Evolutionary conservation across 2,113 vertebrate genomes (phyloP).

Genomic region (Mormoops blainvillei): DNA sequence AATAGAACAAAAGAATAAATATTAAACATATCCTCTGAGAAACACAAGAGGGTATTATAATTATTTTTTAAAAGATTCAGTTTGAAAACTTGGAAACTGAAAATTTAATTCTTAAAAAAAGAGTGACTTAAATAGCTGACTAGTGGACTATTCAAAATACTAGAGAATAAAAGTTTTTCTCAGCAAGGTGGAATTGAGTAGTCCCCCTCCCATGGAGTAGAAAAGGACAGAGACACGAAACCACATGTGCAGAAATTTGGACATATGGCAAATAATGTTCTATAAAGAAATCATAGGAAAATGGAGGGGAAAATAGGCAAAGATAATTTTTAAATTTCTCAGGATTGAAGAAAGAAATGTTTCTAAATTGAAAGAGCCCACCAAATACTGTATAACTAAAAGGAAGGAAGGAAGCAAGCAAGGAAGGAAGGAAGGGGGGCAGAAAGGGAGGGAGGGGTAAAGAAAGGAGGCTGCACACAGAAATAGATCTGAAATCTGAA

Average conservation of each 20-base stretch:
- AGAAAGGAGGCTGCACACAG: not conserved
- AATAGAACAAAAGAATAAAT: not conserved
- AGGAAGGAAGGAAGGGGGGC: not conserved
- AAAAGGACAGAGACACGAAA: not conserved
- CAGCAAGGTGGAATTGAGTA: not conserved
- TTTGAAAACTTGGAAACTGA: constrained; percentile 5
- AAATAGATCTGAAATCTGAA: not conserved
- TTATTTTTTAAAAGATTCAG: not conserved
- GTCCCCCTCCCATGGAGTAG: not conserved
- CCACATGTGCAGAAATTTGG: not conserved
- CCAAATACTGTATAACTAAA: not conserved
- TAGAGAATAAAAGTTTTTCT: not conserved
- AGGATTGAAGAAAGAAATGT: not conserved
- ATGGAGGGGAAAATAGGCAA: not conserved
- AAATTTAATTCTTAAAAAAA: not conserved
- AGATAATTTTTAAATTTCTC: not conserved
- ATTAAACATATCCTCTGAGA: not conserved
- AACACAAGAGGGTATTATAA: not conserved
- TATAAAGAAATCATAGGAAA: not conserved
- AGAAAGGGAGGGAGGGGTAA: not conserved
- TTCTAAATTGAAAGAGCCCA: not conserved
- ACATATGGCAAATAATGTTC: not conserved
- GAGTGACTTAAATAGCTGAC: not conserved
- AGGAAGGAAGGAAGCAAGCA: not conserved
- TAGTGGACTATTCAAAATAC: not conserved